Percentiles rank a stretch among this genome's conserved stretches.
Conservation (phyloP, 2,888 invertebrate species). For the Lasioglossum marginatum region DNA sequence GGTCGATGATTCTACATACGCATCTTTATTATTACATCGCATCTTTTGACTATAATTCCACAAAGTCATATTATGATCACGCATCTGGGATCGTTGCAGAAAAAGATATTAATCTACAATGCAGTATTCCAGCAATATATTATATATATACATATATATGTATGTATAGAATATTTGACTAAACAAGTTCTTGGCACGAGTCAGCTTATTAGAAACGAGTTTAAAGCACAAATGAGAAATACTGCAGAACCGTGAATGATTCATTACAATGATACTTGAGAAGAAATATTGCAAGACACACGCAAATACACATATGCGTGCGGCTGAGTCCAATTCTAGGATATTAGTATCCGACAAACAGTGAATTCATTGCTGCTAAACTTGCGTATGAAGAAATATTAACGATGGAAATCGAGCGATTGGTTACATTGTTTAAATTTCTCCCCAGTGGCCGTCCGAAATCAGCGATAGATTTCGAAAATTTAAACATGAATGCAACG, state of each 20-base stretch:
- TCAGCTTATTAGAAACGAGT: slow-evolving; percentile 9
- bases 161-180: slow-evolving; percentile 31
- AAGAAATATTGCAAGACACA: slow-evolving; percentile 32
- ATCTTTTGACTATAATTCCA: slow-evolving; percentile 8
- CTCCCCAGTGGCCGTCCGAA: slow-evolving; percentile 54
- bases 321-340: slow-evolving; percentile 20
- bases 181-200: not conserved
- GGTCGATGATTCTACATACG: slow-evolving; percentile 33
- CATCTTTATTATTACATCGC: slow-evolving; percentile 19
- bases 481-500: slow-evolving; percentile 16
- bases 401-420: slow-evolving; percentile 25
- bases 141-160: not conserved
- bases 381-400: slow-evolving; percentile 49
- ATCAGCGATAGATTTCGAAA: slow-evolving; percentile 48
- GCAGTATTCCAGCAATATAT: slow-evolving; percentile 1
- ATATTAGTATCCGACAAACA: slow-evolving; percentile 20
- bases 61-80: not conserved
- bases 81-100: not conserved
- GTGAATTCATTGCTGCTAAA: slow-evolving; percentile 36
- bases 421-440: slow-evolving; percentile 37
- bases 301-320: not conserved
- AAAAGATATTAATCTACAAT: slow-evolving; percentile 4
- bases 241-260: not conserved
- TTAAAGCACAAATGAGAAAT: slow-evolving; percentile 20
- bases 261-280: slow-evolving; percentile 2